Percentiles rank a stretch among this genome's conserved stretches.
These are phyloP conservation scores for Cuculus canorus DNA, from an alignment of 2,797 vertebrate species.

Conservation along the genomic window DNA sequence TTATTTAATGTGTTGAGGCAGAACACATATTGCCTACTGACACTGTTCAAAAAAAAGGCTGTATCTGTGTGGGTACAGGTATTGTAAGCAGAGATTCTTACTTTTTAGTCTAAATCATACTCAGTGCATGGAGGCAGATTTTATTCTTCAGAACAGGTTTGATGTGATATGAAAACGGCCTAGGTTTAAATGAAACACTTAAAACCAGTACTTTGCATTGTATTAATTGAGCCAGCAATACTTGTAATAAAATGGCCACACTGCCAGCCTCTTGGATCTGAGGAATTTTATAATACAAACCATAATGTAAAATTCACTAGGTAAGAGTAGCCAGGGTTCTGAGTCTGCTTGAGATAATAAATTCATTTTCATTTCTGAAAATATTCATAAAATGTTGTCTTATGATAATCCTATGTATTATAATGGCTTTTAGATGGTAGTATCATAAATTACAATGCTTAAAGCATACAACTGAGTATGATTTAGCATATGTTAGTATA, in stretches of 20 bases:
- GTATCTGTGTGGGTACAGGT: not conserved
- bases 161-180: not conserved
- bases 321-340: not conserved
- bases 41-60: not conserved
- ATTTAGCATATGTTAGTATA: not conserved
- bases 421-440: not conserved
- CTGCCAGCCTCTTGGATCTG: not conserved
- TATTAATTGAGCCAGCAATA: not conserved
- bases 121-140: not conserved
- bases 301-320: conserved; percentile 9
- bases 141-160: not conserved
- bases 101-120: not conserved
- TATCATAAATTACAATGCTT: not conserved
- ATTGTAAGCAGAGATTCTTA: not conserved
- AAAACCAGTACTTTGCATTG: not conserved
- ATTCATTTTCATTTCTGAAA: conserved; percentile 10
- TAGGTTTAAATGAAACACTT: conserved; percentile 8
- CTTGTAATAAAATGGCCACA: not conserved
- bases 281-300: conserved; percentile 15
- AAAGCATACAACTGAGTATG: not conserved
- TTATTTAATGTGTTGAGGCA: not conserved
- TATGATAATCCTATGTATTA: not conserved
- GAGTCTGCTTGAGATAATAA: not conserved
- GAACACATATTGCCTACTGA: not conserved
- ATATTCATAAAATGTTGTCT: not conserved